These are phyloP conservation scores for Aix galericulata DNA, from an alignment of 2,113 vertebrate species.

Conservation along the genomic window DNA sequence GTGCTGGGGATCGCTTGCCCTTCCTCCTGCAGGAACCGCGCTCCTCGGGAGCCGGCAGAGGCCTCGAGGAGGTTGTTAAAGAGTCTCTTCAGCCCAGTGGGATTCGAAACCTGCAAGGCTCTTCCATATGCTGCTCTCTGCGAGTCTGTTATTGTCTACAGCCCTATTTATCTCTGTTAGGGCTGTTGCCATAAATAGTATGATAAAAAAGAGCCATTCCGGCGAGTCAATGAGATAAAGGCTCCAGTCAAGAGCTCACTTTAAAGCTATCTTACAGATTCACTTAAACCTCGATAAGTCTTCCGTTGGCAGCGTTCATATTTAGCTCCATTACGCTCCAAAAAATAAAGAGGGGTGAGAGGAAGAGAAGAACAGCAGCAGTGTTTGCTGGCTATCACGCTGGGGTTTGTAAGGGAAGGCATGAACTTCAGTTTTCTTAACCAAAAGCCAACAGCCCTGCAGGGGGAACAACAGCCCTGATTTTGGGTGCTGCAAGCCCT, in stretches of 20 bases:
- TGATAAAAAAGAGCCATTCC: constrained; percentile 81
- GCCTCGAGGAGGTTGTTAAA: neutral
- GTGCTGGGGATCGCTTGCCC: neutral
- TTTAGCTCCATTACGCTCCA: constrained; percentile 72
- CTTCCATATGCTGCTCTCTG: constrained; percentile 54
- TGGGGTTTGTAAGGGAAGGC: neutral
- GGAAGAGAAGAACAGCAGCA: neutral
- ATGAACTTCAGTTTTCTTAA: neutral
- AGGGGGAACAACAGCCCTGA: neutral
- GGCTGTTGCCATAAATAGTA: constrained; percentile 81
- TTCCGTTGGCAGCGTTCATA: constrained; percentile 77
- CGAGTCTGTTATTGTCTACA: constrained; percentile 71
- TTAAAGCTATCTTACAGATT: constrained; percentile 79
- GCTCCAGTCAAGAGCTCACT: constrained; percentile 80
- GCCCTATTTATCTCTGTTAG: constrained; percentile 79
- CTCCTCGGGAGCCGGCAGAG: neutral
- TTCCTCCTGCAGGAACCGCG: neutral
- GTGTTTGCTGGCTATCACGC: neutral
- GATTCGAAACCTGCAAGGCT: constrained; percentile 47
- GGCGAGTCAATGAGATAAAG: constrained; percentile 82
- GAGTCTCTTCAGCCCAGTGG: constrained; percentile 28
- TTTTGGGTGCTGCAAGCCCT: neutral
- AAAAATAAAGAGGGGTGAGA: neutral
- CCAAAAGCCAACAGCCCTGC: neutral
- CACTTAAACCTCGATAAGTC: constrained; percentile 79